Evolutionary conservation across 2,797 vertebrate species (phyloP).

Genomic region (Vireo griseus): DNA sequence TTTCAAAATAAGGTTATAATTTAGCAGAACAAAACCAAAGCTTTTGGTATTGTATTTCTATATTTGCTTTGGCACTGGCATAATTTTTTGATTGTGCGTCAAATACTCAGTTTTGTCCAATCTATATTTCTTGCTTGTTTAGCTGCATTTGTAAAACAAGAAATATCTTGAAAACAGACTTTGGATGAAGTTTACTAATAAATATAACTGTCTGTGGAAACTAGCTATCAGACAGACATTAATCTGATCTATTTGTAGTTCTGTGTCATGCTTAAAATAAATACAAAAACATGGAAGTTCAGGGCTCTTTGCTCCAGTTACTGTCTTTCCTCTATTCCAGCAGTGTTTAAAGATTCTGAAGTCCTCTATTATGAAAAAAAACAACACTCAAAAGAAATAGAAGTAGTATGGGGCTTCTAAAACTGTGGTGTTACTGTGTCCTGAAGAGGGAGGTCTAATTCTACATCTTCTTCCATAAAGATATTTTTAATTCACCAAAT

Average conservation of each 20-base stretch:
- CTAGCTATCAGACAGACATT: neutral
- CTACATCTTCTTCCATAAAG: neutral
- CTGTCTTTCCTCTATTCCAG: neutral
- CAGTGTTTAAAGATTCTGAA: neutral
- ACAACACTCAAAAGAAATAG: neutral
- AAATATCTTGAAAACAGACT: neutral
- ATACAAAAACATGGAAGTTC: neutral
- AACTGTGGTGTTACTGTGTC: neutral
- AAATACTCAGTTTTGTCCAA: neutral
- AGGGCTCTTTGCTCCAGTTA: neutral
- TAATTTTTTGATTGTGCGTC: neutral
- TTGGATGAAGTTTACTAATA: neutral
- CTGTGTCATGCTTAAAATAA: neutral
- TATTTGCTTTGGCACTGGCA: slow-evolving; percentile 11
- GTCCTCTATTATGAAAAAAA: neutral
- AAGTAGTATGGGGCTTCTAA: neutral
- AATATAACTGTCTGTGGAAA: neutral
- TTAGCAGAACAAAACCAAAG: slow-evolving; percentile 19
- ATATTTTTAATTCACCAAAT: neutral
- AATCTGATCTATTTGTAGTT: neutral
- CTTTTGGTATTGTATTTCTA: slow-evolving; percentile 35
- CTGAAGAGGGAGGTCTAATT: neutral
- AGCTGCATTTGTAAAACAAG: neutral
- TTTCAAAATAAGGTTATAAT: slow-evolving; percentile 38
- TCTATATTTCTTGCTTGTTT: neutral